phyloP scores from a whole-genome alignment of 2,797 vertebrate species.

The Hafferia zeledoni region DNA sequence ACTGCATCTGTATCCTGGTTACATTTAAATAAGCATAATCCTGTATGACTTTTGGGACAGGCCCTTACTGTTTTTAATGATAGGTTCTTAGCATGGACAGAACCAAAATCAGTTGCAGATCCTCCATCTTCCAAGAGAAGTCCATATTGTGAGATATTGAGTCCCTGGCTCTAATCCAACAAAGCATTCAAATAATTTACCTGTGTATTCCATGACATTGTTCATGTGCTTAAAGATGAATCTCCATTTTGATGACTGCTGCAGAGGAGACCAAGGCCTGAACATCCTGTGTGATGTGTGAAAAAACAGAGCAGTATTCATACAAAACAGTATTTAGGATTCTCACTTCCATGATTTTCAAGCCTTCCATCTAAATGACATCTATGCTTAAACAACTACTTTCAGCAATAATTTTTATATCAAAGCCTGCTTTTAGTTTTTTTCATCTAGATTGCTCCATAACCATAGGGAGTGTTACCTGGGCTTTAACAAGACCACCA shows the following conservation, averaged over 20 bases:
- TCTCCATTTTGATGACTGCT: background rate
- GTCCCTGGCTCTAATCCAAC: background rate
- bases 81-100: background rate
- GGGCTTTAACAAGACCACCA: background rate
- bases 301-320: background rate
- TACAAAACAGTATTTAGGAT: background rate
- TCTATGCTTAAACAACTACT: background rate
- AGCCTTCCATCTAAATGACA: background rate
- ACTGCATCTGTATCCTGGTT: background rate
- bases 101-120: background rate
- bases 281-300: background rate
- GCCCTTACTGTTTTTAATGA: background rate
- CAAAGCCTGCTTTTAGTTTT: background rate
- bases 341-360: background rate
- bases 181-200: background rate
- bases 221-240: background rate
- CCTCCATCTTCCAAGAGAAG: background rate
- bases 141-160: background rate
- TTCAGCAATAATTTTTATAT: background rate
- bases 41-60: background rate
- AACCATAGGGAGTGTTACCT: background rate
- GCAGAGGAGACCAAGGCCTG: background rate
- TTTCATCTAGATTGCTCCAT: background rate
- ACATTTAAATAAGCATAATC: background rate
- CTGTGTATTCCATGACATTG: background rate